Percentiles rank a stretch among this genome's conserved stretches.
Conservation (phyloP, 2,888 invertebrate genomes). For the Tetheella fluctuosa region DNA sequence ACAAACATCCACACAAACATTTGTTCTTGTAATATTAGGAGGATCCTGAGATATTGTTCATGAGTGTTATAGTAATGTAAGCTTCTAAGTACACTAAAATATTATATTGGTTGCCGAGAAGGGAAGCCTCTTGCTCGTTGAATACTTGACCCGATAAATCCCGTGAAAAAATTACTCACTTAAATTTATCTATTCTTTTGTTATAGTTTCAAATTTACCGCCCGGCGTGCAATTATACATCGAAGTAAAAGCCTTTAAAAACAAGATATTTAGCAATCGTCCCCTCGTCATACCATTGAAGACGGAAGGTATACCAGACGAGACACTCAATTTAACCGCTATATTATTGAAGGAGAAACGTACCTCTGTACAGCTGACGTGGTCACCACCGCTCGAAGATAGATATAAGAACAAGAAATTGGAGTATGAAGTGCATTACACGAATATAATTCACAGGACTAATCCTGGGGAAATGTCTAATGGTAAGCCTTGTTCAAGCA, state of each 20-base stretch:
- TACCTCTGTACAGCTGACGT: slow-evolving; percentile 86
- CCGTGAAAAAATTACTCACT: too few relatives aligned
- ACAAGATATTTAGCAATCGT: slow-evolving; percentile 82
- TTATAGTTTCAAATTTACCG: slow-evolving; percentile 80
- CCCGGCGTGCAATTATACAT: slow-evolving; percentile 80
- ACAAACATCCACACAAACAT: too few relatives aligned
- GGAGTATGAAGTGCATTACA: slow-evolving; percentile 90
- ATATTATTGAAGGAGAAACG: slow-evolving; percentile 80
- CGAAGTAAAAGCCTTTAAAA: slow-evolving; percentile 86
- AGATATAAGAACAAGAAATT: slow-evolving; percentile 71
- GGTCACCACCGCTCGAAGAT: slow-evolving; percentile 85
- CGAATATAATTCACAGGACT: slow-evolving; percentile 64
- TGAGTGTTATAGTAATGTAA: too few relatives aligned
- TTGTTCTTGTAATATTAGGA: too few relatives aligned
- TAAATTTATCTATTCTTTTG: too few relatives aligned
- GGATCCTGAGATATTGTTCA: too few relatives aligned
- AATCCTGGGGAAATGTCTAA: slow-evolving; percentile 77
- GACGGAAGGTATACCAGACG: slow-evolving; percentile 80
- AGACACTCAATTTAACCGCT: slow-evolving; percentile 77
- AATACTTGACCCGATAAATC: too few relatives aligned
- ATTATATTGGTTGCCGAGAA: too few relatives aligned
- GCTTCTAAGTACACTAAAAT: too few relatives aligned
- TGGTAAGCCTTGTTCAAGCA: slow-evolving; percentile 77
- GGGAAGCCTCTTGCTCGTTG: too few relatives aligned
- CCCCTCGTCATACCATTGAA: slow-evolving; percentile 71